Percentiles rank a stretch among this genome's conserved stretches.
Conservation (phyloP, 2,797 vertebrate genomes). For the Spea hammondii region DNA sequence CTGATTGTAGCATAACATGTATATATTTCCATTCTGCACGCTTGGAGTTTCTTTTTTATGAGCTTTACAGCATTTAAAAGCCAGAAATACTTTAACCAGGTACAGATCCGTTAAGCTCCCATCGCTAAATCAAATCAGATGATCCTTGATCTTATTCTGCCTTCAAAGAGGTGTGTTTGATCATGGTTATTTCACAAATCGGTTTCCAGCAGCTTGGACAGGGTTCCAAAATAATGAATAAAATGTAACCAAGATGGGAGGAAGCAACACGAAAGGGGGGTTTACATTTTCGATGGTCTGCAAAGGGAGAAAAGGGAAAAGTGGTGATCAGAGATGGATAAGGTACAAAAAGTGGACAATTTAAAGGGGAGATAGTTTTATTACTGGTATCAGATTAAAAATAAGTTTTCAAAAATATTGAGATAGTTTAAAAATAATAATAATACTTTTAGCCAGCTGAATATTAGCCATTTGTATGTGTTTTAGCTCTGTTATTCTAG, state of each 20-base stretch:
- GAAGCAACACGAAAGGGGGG: conserved; percentile 28
- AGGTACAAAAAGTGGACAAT: background rate
- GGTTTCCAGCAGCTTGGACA: conserved; percentile 14
- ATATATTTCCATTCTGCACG: conserved; percentile 22
- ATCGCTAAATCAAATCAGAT: conserved; percentile 44
- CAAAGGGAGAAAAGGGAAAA: background rate
- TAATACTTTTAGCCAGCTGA: too few relatives aligned
- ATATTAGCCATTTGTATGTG: too few relatives aligned
- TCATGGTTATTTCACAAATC: conserved; percentile 21
- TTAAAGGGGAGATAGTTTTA: background rate
- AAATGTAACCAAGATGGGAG: conserved; percentile 34
- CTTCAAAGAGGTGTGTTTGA: conserved; percentile 43
- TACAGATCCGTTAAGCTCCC: conserved; percentile 31
- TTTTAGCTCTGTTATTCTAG: too few relatives aligned
- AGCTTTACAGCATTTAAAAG: background rate
- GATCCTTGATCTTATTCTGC: conserved; percentile 36
- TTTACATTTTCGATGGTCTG: conserved; percentile 7
- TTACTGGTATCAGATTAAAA: too few relatives aligned
- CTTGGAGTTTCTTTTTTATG: background rate
- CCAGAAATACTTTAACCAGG: conserved; percentile 17
- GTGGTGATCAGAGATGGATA: background rate
- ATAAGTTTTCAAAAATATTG: too few relatives aligned
- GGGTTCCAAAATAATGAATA: conserved; percentile 7
- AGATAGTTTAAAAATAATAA: too few relatives aligned
- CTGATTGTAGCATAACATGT: conserved; percentile 3